phyloP scores from a whole-genome alignment of 1,140 invertebrate species.

The Bombus sibiricus region DNA sequence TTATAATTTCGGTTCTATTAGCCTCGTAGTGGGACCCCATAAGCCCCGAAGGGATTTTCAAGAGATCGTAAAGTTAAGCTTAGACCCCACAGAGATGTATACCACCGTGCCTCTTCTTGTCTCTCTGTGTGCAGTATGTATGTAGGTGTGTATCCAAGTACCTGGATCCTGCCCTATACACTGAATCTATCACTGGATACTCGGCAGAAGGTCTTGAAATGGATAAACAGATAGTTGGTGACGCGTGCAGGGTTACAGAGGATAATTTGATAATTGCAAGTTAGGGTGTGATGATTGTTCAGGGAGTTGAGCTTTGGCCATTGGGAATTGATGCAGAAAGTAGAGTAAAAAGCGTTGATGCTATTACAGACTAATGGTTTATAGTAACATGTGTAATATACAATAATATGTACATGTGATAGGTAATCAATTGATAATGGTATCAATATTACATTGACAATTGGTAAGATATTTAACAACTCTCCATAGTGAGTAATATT shows the following conservation, averaged over 20 bases:
- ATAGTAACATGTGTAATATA: no score
- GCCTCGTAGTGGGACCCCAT: constrained; percentile 66
- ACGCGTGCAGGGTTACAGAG: constrained; percentile 8
- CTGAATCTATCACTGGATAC: constrained; percentile 13
- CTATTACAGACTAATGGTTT: no score
- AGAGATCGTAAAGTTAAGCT: constrained; percentile 82
- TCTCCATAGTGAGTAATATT: background rate
- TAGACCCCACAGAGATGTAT: constrained; percentile 69
- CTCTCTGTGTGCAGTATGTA: background rate
- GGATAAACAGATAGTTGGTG: constrained; percentile 7
- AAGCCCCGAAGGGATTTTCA: constrained; percentile 74
- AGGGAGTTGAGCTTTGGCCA: background rate
- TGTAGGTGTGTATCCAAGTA: background rate
- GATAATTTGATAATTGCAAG: constrained; percentile 6
- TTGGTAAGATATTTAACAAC: background rate
- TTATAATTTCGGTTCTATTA: constrained; percentile 83
- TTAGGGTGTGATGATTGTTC: background rate
- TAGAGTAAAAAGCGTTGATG: background rate
- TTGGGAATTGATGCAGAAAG: background rate
- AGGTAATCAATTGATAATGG: background rate
- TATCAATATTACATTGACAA: no score
- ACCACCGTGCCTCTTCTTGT: background rate
- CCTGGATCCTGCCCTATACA: background rate
- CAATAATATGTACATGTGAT: background rate
- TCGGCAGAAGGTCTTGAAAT: background rate